Evolutionary conservation across 2,888 invertebrate genomes (phyloP), one percentile per base, ranked within the genome.

Genomic region (Alloplasta piceator): DNA sequence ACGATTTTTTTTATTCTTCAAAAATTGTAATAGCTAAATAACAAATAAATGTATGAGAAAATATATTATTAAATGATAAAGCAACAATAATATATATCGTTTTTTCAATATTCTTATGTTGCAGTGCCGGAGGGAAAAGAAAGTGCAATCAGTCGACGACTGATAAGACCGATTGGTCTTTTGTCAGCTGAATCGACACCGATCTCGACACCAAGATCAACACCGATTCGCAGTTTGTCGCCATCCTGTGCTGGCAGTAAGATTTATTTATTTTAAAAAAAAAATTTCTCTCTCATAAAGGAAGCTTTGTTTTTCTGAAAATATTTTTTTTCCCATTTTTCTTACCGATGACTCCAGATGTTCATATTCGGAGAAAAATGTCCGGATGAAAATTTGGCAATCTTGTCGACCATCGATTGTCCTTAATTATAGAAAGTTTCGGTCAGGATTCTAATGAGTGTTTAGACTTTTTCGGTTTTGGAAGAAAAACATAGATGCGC

Each of bases 91-190:
- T 26, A 26, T 26, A 26, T 26, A 3, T 26, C 26, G 4, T 46
- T 46, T 26, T 6, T 67, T 46, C 66, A 26, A 26, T 74, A 55
- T 79, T 70, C 73, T 43, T 52, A 12, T 76, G 61, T 90, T 91
- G 12, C 89, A 96, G 97, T 97, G 46, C 96, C 97, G 0, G 97
- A 97, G 87, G 97, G 97, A 89, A 97, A 97, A 85, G 97, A 97
- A 90, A 96, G 94, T 85, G 92, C 95, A 16, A 90, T 97, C 14
- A 95, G 95, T 84, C 95, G 95, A 84, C 83, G 88, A 77, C 91
- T 97, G 76, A 93, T 94, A 0, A 94, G 96, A 5, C 97, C 97
- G 0, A 93, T 95, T 0, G 95, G 95, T 58, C 91, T 96, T 52
- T 87, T 94, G 43, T 96, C 96, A 0, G 94, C 94, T 10, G 93